Evolutionary conservation across 2,113 vertebrate genomes (phyloP), one percentile per base, ranked within the genome.

Genomic region (Xiphias gladius): DNA sequence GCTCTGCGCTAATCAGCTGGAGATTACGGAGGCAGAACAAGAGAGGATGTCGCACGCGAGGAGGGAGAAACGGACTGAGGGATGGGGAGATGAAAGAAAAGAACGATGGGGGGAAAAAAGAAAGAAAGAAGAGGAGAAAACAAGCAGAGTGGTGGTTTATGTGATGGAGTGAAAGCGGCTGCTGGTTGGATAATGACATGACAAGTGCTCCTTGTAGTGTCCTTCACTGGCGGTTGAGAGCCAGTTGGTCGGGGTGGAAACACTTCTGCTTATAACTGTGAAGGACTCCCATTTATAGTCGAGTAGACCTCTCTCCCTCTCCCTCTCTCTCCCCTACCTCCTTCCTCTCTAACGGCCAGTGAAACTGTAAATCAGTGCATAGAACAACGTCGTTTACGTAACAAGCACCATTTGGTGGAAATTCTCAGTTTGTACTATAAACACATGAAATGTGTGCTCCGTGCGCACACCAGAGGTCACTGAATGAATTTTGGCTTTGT

Each of bases 231-330:
- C 30, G 28, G 59, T 72, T 88, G 82, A 86, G 72, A 73, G 79
- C 61, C 80, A 3, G 73, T 78, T 55, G 72, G 77, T 24, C 58
- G 32, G 50, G 43, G 50, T 64, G 62, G 68, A 85, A 75, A 82
- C 89, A 78, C 86, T 86, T 57, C 5, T 67, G 79, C 64, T 83
- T 0, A 78, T 74, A 77, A 75, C 72, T 82, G 75, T 88, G 79
- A 80, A 82, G 86, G 64, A 85, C 89, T 73, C 43, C 41, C 75
- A 30, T 65, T 80, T 70, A 69, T 17, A 84, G 63, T 80, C 58
- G 28, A 86, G 86, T 71, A 24, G 17, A 43, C 1, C 28, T 17
- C 52, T 24, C 68, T 26, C 46, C 7, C 37, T 46, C 43, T 46
- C 46, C 17, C 35, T 22, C 46, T 22, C 4, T 8, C 19, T 48